phyloP scores from a whole-genome alignment of 1,140 invertebrate species.

The Drosophila suzukii region DNA sequence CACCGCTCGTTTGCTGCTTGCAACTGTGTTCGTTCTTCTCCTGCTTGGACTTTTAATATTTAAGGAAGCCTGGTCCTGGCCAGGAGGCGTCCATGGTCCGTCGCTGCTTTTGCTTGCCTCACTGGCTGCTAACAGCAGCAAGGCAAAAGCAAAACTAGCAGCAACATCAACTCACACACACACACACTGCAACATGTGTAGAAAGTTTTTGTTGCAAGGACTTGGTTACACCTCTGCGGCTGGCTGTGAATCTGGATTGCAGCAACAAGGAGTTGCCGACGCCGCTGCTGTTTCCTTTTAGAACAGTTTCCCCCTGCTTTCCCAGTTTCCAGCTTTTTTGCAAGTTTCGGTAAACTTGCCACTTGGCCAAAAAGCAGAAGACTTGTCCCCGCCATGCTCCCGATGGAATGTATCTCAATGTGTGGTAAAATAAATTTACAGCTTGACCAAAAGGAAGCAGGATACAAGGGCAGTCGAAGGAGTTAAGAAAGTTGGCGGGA shows the following conservation, averaged over 20 bases:
- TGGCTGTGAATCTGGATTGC: slow-evolving; percentile 43
- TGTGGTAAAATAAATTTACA: slow-evolving; percentile 70
- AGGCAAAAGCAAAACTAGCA: slow-evolving; percentile 30
- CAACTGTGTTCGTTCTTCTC: slow-evolving; percentile 21
- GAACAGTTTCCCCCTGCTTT: slow-evolving; percentile 13
- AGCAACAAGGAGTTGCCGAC: slow-evolving; percentile 41
- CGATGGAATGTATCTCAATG: slow-evolving; percentile 58
- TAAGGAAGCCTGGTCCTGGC: slow-evolving; percentile 50
- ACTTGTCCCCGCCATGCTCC: slow-evolving; percentile 46
- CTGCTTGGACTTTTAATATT: slow-evolving; percentile 74
- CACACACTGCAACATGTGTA: slow-evolving; percentile 40
- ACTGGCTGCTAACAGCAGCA: slow-evolving; percentile 60
- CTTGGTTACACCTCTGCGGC: slow-evolving; percentile 65
- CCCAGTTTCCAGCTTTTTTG: slow-evolving; percentile 11
- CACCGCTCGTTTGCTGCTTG: neutral
- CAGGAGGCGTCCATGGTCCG: slow-evolving; percentile 26
- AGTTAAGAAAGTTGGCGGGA: too few species aligned
- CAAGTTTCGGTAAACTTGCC: slow-evolving; percentile 57
- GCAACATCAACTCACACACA: slow-evolving; percentile 32
- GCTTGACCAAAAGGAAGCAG: slow-evolving; percentile 45
- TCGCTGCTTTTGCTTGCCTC: slow-evolving; percentile 34
- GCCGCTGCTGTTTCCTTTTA: slow-evolving; percentile 47
- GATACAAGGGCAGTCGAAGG: neutral
- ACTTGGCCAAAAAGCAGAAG: slow-evolving; percentile 52
- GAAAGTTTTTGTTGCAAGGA: slow-evolving; percentile 64